phyloP scores from a whole-genome alignment of 2,888 invertebrate species.

The Colostygia pectinataria region DNA sequence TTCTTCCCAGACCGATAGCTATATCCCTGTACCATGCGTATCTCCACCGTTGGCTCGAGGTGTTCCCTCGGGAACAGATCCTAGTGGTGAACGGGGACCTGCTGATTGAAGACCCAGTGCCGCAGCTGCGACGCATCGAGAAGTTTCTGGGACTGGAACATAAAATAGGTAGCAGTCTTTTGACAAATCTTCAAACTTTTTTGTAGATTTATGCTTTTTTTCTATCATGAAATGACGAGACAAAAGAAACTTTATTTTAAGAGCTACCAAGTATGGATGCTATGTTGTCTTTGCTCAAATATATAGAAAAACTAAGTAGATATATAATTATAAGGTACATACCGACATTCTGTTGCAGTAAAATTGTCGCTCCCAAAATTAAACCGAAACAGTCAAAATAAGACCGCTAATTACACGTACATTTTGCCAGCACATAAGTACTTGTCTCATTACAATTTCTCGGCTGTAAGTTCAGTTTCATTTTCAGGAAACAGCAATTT shows the following conservation, averaged over 20 bases:
- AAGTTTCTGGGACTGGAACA: slow-evolving; percentile 90
- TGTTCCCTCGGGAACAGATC: slow-evolving; percentile 95
- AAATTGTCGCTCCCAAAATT: slow-evolving; percentile 5
- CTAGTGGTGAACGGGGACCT: slow-evolving; percentile 97
- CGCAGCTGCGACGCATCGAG: slow-evolving; percentile 93
- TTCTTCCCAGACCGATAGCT: slow-evolving; percentile 85
- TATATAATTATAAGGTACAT: too few relatives aligned
- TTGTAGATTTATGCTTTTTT: too few relatives aligned
- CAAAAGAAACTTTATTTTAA: too few relatives aligned
- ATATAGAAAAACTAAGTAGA: too few relatives aligned
- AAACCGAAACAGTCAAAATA: slow-evolving; percentile 13
- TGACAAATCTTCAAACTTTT: too few relatives aligned
- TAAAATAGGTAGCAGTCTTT: slow-evolving; percentile 68
- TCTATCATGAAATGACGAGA: too few relatives aligned
- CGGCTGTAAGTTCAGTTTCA: slow-evolving; percentile 15
- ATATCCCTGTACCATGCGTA: slow-evolving; percentile 96
- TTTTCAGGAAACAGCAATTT: slow-evolving; percentile 19
- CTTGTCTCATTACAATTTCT: slow-evolving; percentile 21
- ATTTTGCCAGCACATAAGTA: slow-evolving; percentile 11
- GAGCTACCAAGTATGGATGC: too few relatives aligned
- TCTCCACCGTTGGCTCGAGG: slow-evolving; percentile 95
- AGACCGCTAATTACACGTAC: slow-evolving; percentile 16
- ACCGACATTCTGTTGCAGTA: too few relatives aligned
- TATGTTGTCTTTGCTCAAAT: too few relatives aligned
- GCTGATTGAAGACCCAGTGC: slow-evolving; percentile 94